A percentile compares a stretch with the other conserved stretches of the same genome.
Conservation (phyloP, 2,113 vertebrate genomes). For the Gallinago jamesoni region DNA sequence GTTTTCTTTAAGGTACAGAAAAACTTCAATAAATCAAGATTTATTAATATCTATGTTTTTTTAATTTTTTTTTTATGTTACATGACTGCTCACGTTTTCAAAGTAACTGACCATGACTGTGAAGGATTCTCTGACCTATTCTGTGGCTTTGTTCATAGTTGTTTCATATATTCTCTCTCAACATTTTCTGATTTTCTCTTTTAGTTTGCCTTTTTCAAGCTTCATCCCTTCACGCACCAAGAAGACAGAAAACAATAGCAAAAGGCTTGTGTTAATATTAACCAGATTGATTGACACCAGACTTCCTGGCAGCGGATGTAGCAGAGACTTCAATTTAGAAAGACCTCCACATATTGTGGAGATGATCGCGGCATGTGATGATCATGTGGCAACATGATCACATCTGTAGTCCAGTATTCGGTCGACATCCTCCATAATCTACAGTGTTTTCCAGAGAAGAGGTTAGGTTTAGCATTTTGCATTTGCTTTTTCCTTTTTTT, state of each 20-base stretch:
- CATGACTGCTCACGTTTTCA: neutral
- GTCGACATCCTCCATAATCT: neutral
- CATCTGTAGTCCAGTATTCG: neutral
- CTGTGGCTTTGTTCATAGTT: neutral
- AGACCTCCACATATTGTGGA: neutral
- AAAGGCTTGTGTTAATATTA: neutral
- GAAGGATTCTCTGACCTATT: neutral
- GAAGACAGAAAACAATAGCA: neutral
- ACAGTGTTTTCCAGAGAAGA: neutral
- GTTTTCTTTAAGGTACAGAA: neutral
- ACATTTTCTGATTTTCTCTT: neutral
- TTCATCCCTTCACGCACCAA: neutral
- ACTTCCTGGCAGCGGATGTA: neutral
- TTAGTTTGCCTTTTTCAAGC: neutral
- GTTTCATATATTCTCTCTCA: neutral
- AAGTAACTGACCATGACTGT: neutral
- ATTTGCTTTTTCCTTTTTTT: neutral
- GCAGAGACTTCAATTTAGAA: neutral
- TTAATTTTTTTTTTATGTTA: neutral
- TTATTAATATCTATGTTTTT: neutral
- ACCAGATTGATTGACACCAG: neutral
- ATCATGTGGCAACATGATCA: neutral
- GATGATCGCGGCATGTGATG: too few species aligned
- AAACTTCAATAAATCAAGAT: neutral
- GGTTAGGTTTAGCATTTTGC: neutral